Conservation (phyloP, 2,888 invertebrate genomes). For the Apotomis betuletana region DNA sequence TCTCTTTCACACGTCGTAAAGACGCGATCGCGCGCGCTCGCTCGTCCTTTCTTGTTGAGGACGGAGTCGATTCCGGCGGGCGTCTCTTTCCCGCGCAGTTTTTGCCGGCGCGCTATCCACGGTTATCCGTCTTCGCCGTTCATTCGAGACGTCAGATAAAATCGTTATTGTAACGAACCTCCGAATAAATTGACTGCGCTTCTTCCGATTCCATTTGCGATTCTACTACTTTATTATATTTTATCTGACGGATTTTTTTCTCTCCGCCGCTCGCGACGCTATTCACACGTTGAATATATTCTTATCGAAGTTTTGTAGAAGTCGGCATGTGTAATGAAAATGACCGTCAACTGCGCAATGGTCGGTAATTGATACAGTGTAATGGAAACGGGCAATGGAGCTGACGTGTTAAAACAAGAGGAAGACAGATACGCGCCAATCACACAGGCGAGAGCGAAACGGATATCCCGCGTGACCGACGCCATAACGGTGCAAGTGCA, state of each 20-base stretch:
- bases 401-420: constrained; percentile 75
- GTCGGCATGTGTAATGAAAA: constrained; percentile 51
- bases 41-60: constrained; percentile 74
- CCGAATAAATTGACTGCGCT: constrained; percentile 72
- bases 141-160: constrained; percentile 75
- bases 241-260: constrained; percentile 58
- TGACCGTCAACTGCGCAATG: constrained; percentile 57
- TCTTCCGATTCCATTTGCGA: constrained; percentile 66
- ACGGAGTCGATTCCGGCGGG: constrained; percentile 76
- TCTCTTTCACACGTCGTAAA: constrained; percentile 82
- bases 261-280: constrained; percentile 43
- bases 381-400: constrained; percentile 80
- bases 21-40: constrained; percentile 71
- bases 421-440: constrained; percentile 66
- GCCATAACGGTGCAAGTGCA: constrained; percentile 72
- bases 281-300: neutral
- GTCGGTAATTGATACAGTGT: constrained; percentile 78
- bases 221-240: constrained; percentile 66
- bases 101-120: constrained; percentile 71
- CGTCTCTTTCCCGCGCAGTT: constrained; percentile 78
- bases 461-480: constrained; percentile 61
- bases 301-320: constrained; percentile 14
- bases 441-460: constrained; percentile 67
- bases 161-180: constrained; percentile 73
- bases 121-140: constrained; percentile 80